Base-by-base conservation (phyloP, 2,113 vertebrate species). In the Fukomys damarensis region DNA sequence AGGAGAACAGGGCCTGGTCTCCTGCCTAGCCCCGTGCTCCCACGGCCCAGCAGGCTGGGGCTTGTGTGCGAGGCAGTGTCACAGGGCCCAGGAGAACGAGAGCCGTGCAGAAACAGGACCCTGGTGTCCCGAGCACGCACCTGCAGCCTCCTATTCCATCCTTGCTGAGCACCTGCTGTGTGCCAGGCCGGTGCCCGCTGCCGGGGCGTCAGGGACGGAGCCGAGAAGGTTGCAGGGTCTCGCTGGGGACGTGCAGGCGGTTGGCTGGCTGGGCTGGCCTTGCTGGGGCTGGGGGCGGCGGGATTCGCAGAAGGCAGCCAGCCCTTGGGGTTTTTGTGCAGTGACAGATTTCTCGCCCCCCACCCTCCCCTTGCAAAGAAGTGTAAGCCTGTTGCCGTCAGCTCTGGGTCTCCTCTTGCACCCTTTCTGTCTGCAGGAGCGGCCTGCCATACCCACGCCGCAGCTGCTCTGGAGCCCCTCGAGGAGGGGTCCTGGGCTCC, bases 121-220 rank as follows among this genome's bases (percentile, higher is more conserved):
- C 1, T 0, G 5, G 7, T 5, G 56, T 68, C n/a, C 0, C 1
- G 0, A 2, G 46, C 16, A 13, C 7, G 0, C 4, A 10, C 6
- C 3, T 35, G 35, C 13, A 3, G 54, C 28, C 38, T 4, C n/a
- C 43, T 46, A 1, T 28, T 24, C 43, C 0, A 0, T 63, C 56
- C 61, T 49, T 32, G 3, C 86, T 66, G 68, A 52, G 65, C 24
- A 70, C 54, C 54, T 63, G 0, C n/a, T 30, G 0, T 38, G 54
- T 41, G 70, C 76, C 54, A 9, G 41, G 59, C 86, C 58, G 2
- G 35, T 10, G 81, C 32, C 6, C 2, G 19, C 10, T 0, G 0
- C 85, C 2, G 30, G 63, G 88, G 22, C 12, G 5, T 56, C 28
- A 1, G 63, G 54, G 79, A n/a, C 30, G 0, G 22, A 56, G 77